Evolutionary conservation across 2,888 invertebrate genomes (phyloP).

Genomic region (Melieria picta): DNA sequence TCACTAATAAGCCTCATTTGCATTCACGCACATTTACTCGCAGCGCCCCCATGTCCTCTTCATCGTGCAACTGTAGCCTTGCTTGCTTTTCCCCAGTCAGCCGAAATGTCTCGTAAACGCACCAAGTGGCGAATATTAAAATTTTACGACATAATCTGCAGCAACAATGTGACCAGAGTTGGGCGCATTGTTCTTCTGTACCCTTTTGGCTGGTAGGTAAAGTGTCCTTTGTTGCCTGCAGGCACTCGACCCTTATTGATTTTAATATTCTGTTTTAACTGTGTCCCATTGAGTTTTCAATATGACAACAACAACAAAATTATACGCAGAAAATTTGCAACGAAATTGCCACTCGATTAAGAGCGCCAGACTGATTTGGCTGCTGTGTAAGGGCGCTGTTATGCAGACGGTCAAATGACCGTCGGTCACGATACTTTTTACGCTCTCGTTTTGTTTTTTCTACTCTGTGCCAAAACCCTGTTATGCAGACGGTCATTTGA

Average conservation of each 20-base stretch:
- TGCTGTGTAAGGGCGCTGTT: too few species aligned
- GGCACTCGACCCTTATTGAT: background rate
- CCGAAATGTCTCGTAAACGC: slow-evolving; percentile 12
- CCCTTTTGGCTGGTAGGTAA: background rate
- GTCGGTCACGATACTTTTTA: too few species aligned
- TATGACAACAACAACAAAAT: background rate
- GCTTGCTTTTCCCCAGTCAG: slow-evolving; percentile 11
- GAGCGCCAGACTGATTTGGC: background rate
- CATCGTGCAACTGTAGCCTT: background rate
- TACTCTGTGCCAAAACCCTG: too few species aligned
- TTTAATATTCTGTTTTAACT: slow-evolving; percentile 12
- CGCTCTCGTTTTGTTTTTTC: too few species aligned
- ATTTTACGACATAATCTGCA: slow-evolving; percentile 59
- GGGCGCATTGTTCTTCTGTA: background rate
- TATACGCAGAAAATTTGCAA: background rate
- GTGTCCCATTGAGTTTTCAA: slow-evolving; percentile 3
- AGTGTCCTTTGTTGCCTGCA: background rate
- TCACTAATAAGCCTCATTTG: slow-evolving; percentile 58
- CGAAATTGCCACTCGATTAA: slow-evolving; percentile 25
- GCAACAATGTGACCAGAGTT: slow-evolving; percentile 32
- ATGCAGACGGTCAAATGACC: too few species aligned
- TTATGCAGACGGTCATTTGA: too few species aligned
- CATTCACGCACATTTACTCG: slow-evolving; percentile 54
- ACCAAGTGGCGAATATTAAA: slow-evolving; percentile 56
- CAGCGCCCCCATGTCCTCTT: background rate